phyloP scores from a whole-genome alignment of 2,113 vertebrate species.

The Plecturocebus donacophilus region DNA sequence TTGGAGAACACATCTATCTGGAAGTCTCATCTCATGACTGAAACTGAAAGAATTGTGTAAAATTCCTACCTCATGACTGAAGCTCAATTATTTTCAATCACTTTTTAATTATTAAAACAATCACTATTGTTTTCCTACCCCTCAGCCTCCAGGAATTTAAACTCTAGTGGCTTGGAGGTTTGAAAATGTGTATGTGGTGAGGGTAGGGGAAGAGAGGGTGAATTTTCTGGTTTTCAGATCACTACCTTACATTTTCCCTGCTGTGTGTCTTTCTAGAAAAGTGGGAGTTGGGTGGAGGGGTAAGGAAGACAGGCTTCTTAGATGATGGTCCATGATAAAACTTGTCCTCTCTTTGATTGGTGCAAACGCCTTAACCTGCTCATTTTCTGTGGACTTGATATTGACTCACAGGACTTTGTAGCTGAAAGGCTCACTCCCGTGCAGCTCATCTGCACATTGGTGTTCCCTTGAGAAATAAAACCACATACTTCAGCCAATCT shows the following conservation, averaged over 20 bases:
- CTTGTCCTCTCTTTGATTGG: background rate
- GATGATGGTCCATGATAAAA: background rate
- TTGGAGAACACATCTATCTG: background rate
- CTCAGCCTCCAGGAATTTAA: accelerated
- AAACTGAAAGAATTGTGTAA: background rate
- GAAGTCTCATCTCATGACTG: background rate
- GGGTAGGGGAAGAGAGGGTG: accelerated
- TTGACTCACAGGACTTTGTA: background rate
- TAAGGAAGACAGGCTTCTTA: background rate
- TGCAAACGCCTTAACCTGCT: background rate
- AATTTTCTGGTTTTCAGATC: background rate
- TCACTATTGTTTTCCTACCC: background rate
- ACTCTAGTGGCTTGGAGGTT: background rate
- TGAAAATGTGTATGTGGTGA: background rate
- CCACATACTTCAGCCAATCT: background rate
- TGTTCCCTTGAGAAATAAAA: background rate
- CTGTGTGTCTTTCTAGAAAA: background rate
- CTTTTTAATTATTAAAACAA: background rate
- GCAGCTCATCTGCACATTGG: background rate
- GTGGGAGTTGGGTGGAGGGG: background rate
- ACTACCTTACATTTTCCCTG: background rate
- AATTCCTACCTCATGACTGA: background rate
- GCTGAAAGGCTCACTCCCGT: background rate
- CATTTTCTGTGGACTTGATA: background rate
- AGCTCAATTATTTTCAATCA: background rate